phyloP scores from a whole-genome alignment of 2,113 vertebrate genomes.

The Sisor rabdophorus region DNA sequence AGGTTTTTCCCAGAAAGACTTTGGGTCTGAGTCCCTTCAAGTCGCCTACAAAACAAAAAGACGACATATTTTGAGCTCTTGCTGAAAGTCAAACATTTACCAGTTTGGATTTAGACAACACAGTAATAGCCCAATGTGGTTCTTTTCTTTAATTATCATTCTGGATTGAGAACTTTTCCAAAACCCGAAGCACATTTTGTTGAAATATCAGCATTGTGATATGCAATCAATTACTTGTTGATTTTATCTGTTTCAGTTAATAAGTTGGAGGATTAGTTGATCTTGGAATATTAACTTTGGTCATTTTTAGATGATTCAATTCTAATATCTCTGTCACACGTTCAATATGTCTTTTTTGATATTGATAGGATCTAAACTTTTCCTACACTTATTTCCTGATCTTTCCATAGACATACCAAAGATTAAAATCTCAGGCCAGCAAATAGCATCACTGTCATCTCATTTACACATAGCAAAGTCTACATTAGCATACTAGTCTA shows the following conservation, averaged over 20 bases:
- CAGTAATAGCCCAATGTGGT: neutral
- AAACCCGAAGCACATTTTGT: neutral
- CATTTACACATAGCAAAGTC: neutral
- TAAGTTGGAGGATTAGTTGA: neutral
- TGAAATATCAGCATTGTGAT: neutral
- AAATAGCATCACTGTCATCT: neutral
- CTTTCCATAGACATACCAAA: slow-evolving; percentile 60
- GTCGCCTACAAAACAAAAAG: slow-evolving; percentile 63
- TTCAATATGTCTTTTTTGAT: neutral
- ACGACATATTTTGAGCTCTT: slow-evolving; percentile 65
- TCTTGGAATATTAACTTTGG: neutral
- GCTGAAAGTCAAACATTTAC: neutral
- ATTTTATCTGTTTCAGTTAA: neutral
- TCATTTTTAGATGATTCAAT: neutral
- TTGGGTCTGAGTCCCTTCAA: slow-evolving; percentile 72
- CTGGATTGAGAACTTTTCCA: slow-evolving; percentile 2
- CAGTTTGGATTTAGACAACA: neutral
- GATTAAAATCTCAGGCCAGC: slow-evolving; percentile 44
- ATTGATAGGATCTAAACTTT: neutral
- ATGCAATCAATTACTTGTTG: neutral
- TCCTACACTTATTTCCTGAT: slow-evolving; percentile 51
- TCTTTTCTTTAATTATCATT: neutral
- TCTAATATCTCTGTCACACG: neutral
- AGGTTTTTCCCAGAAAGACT: slow-evolving; percentile 59
- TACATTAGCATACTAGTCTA: neutral